Percentiles rank a stretch among this genome's conserved stretches.
Evolutionary conservation across 1,140 invertebrate genomes (phyloP).

Genomic region (Lutraria rhynchaena): DNA sequence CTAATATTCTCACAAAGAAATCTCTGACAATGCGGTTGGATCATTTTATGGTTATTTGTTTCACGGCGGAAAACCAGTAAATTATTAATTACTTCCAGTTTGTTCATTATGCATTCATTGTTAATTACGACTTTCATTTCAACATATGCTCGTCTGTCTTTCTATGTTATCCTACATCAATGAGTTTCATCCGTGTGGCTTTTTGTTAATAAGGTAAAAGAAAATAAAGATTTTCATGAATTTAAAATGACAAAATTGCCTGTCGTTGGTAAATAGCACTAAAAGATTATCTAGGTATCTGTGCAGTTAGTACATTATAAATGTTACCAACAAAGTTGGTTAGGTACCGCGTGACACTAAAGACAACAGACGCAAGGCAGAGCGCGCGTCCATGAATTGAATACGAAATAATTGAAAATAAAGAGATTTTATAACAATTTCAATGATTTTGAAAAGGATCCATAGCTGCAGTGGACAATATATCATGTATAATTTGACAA

Average conservation of each 20-base stretch:
- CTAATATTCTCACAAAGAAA: too few species aligned
- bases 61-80: conserved; percentile 7
- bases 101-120: not conserved
- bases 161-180: not conserved
- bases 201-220: not conserved
- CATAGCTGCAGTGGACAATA: conserved; percentile 13
- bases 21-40: too few species aligned
- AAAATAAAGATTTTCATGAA: conserved; percentile 22
- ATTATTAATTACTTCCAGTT: conserved; percentile 23
- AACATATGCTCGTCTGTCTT: conserved; percentile 2
- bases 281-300: not conserved
- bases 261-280: conserved; percentile 18
- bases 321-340: too few species aligned
- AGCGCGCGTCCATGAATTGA: conserved; percentile 33
- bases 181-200: not conserved
- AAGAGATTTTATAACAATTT: conserved; percentile 39
- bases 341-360: not conserved
- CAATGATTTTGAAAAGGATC: not conserved
- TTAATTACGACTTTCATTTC: conserved; percentile 9
- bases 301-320: too few species aligned
- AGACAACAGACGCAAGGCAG: conserved; percentile 21
- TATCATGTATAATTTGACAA: conserved; percentile 36
- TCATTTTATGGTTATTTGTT: not conserved
- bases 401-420: conserved; percentile 35
- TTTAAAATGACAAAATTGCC: conserved; percentile 8